Percentiles rank a stretch among this genome's conserved stretches.
phyloP scores from a whole-genome alignment of 1,140 invertebrate species.

The Lordiphosa collinella region DNA sequence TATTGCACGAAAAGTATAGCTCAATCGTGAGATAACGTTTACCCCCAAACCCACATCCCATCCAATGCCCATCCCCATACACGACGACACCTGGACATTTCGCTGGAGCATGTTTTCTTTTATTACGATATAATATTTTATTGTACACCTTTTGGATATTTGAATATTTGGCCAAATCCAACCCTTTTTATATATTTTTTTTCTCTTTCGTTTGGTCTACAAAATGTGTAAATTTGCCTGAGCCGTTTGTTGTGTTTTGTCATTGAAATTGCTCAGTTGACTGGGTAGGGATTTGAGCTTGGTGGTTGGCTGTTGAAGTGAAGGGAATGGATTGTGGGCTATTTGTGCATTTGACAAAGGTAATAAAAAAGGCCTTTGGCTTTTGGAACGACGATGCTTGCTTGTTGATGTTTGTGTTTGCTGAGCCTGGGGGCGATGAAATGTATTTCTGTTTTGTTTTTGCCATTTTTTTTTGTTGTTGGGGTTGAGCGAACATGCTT shows the following conservation, averaged over 20 bases:
- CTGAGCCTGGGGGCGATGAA: constrained; percentile 21
- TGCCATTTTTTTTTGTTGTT: constrained; percentile 31
- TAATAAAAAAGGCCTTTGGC: constrained; percentile 71
- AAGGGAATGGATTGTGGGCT: constrained; percentile 60
- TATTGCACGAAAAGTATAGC: constrained; percentile 60
- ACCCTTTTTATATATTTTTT: constrained; percentile 31
- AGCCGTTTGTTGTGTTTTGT: constrained; percentile 49
- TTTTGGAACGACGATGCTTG: constrained; percentile 43
- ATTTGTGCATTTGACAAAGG: constrained; percentile 76
- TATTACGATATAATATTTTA: constrained; percentile 76
- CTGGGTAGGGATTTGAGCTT: constrained; percentile 1
- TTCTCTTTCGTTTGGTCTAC: constrained; percentile 18
- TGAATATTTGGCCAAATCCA: constrained; percentile 48
- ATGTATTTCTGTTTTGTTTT: constrained; percentile 21
- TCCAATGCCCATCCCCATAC: background rate
- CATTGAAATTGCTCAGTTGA: constrained; percentile 41
- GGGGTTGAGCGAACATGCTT: constrained; percentile 25
- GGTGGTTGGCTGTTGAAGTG: constrained; percentile 11
- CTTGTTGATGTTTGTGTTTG: constrained; percentile 57
- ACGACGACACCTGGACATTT: constrained; percentile 23
- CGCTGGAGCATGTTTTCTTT: constrained; percentile 39
- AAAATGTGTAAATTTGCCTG: constrained; percentile 73
- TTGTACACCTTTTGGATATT: constrained; percentile 67
- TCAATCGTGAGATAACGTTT: constrained; percentile 54
- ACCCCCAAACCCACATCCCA: background rate